Base-by-base conservation (phyloP, 2,888 invertebrate species). In the Proisotoma minuta region DNA sequence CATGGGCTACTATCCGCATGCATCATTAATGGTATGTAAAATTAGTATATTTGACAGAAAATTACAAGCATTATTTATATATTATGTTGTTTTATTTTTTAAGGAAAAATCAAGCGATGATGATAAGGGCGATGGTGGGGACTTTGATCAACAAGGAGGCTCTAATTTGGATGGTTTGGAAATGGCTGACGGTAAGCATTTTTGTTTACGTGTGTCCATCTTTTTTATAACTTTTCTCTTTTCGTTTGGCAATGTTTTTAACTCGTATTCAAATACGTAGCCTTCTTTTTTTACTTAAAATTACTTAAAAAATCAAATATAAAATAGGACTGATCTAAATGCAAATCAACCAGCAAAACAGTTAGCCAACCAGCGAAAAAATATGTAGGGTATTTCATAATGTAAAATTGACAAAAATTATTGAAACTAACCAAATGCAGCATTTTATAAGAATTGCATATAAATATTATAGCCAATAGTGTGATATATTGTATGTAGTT, bases 41-140 rank as follows among this genome's bases (percentile, higher is more conserved):
- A 40, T 26, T 18, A 60, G 24, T 40, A 54, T 22, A 15, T 18
- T 34, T 10, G 47, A n/a, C 10, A 47, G 5, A 47, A 5, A 47
- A 47, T n/a, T 18, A 47, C 5, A n/a, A n/a, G 47, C n/a, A n/a
- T n/a, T 8, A 5, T 47, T 47, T 5, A 47, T 47, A 47, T 5
- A 18, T 47, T 47, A 47, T 10, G 5, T 18, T 28, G n/a, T 53
- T 28, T 53, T 22, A 54, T 54, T 24, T 39, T 59, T 60, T 8
- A 34, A 72, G 73, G 72, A 71, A 59, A 73, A 73, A 63, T 72
- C 73, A 43, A 68, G 71, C 62, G 73, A 73, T 68, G 73, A 72
- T 52, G 70, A 68, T 28, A 65, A 62, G 40, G 70, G 67, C 27
- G 43, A 56, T 12, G 68, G 62, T 51, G 68, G 68, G 22, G 72